A percentile compares a stretch with the other conserved stretches of the same genome.
phyloP scores from a whole-genome alignment of 1,140 invertebrate genomes.

The Conus betulinus region DNA sequence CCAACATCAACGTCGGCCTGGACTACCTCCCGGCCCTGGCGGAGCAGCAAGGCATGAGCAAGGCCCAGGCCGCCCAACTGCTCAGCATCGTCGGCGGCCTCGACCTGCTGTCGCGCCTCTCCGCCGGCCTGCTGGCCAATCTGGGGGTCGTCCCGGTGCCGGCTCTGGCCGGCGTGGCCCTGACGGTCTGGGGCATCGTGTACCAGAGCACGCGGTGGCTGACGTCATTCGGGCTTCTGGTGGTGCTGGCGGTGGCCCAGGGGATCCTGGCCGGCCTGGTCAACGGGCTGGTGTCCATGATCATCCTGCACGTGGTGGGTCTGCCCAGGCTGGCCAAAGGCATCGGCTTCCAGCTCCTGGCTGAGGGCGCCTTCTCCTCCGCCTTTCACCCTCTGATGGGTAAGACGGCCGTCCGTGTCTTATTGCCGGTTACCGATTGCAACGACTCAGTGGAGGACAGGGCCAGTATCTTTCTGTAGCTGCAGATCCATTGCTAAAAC shows the following conservation, averaged over 20 bases:
- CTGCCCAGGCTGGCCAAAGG: conserved; percentile 15
- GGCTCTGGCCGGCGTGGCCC: background rate
- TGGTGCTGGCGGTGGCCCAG: conserved; percentile 15
- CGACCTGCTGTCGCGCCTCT: conserved; percentile 1
- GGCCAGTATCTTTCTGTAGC: too few relatives aligned
- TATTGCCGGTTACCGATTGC: too few relatives aligned
- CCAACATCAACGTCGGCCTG: conserved; percentile 15
- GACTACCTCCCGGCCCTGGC: conserved; percentile 22
- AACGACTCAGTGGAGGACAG: too few relatives aligned
- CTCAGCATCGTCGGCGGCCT: conserved; percentile 26
- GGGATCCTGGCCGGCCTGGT: conserved; percentile 24
- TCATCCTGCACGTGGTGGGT: conserved; percentile 18
- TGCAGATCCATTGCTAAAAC: too few relatives aligned
- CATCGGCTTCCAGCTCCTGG: conserved; percentile 9
- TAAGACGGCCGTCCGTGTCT: background rate
- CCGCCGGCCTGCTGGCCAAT: background rate
- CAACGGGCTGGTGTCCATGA: conserved; percentile 5
- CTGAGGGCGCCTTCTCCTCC: background rate
- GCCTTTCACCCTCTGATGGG: conserved; percentile 23
- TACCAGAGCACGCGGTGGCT: conserved; percentile 23
- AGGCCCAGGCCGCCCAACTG: background rate
- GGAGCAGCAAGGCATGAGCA: background rate
- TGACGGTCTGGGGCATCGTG: background rate
- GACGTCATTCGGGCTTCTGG: conserved; percentile 24
- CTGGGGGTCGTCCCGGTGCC: background rate